Percentiles rank a stretch among this genome's conserved stretches.
Evolutionary conservation across 2,113 vertebrate species (phyloP).

Genomic region (Sinosuthora webbiana): DNA sequence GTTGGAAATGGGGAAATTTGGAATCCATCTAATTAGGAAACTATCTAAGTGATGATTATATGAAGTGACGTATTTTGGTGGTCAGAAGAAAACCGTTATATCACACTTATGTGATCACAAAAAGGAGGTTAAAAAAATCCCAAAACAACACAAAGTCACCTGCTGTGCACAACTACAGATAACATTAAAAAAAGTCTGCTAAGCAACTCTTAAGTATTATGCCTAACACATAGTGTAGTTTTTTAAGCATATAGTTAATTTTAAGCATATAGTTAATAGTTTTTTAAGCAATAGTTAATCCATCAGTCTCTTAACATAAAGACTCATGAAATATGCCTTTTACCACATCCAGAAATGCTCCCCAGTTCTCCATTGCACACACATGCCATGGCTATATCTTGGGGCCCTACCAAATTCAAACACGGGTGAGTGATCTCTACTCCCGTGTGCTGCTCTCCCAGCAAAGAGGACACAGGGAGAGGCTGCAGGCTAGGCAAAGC

Average conservation of each 20-base stretch:
- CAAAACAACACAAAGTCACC: background rate
- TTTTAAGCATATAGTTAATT: background rate
- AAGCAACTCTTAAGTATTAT: background rate
- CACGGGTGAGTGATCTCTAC: background rate
- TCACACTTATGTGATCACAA: background rate
- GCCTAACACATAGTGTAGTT: background rate
- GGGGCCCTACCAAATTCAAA: background rate
- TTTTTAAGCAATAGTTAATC: background rate
- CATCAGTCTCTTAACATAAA: background rate
- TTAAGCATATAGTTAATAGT: background rate
- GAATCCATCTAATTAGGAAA: background rate
- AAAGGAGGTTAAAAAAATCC: background rate
- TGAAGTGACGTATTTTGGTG: background rate
- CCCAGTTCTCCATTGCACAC: background rate
- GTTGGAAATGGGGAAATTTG: background rate
- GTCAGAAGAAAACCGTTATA: background rate
- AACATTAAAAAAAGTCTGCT: background rate
- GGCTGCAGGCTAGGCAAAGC: background rate
- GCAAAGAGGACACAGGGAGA: background rate
- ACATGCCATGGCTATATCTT: background rate
- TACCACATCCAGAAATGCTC: background rate
- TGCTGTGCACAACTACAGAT: background rate
- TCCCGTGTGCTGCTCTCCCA: background rate
- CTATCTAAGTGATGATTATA: background rate
- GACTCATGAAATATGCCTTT: background rate